Base-by-base conservation (phyloP, 1,140 invertebrate genomes). In the Chionoecetes opilio region DNA sequence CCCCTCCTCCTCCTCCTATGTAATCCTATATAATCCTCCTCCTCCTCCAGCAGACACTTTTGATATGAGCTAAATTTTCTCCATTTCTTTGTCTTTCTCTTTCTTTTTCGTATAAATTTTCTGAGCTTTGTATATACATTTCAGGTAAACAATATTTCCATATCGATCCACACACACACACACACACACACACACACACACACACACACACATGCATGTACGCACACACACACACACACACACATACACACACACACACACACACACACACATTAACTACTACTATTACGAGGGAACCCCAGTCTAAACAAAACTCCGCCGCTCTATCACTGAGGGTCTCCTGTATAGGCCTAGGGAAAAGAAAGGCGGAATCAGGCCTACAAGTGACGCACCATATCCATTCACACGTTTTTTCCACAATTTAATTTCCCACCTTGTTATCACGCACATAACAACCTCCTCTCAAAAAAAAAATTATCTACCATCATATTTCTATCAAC, bases 11-110 rank as follows among this genome's bases (percentile, higher is more conserved):
- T n/a, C 63, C 21, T 75, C 63, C 63, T 75, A n/a, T n/a, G n/a
- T n/a, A n/a, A n/a, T n/a, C n/a, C n/a, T n/a, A n/a, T n/a, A n/a
- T n/a, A n/a, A n/a, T n/a, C 63, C 63, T 75, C 21, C 63, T n/a
- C n/a, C 63, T n/a, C 63, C n/a, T 75, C 53, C n/a, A 75, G 63
- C 26, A 53, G 46, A 53, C 63, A 75, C 63, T 75, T 75, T n/a
- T n/a, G 63, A n/a, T 17, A 75, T 75, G 63, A 75, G n/a, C 21
- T 26, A 11, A n/a, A 2, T 75, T 75, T 75, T 75, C 21, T 75
- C 21, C 21, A 6, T n/a, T 75, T n/a, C 21, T 11, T 75, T 46
- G 6, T 53, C 9, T 75, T 75, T 75, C n/a, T 0, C 63, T 26
- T 75, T 0, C 26, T 75, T 75, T 75, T 21, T 75, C 21, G 46